Percentiles rank a stretch among this genome's conserved stretches.
Conservation (phyloP, 2,888 invertebrate genomes). For the Scelioninae gen. 2 region DNA sequence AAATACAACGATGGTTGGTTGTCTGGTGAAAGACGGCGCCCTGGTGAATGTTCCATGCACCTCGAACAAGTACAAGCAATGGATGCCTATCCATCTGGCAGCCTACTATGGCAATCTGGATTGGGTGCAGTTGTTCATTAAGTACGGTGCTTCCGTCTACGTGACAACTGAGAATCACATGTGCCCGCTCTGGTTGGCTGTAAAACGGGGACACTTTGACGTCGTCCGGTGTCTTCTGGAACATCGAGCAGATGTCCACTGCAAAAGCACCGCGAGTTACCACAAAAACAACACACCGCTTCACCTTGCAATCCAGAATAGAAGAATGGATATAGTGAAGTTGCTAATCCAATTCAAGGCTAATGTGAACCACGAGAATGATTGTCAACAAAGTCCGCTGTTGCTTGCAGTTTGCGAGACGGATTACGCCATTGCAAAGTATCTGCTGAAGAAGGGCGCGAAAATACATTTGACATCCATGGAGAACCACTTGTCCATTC, state of each 20-base stretch:
- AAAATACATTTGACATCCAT: conserved; percentile 20
- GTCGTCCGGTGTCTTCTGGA: conserved; percentile 31
- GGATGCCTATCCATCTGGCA: conserved; percentile 47
- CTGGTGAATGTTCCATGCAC: conserved; percentile 23
- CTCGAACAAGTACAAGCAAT: conserved; percentile 11
- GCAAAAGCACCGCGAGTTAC: conserved; percentile 30
- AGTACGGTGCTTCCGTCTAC: conserved; percentile 44
- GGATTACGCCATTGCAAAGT: conserved; percentile 34
- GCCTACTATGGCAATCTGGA: conserved; percentile 34
- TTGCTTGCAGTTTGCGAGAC: conserved; percentile 21
- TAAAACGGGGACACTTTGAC: conserved; percentile 41
- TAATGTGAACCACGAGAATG: conserved; percentile 38
- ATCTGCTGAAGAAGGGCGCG: conserved; percentile 32
- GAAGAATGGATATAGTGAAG: conserved; percentile 40
- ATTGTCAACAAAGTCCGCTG: conserved; percentile 17
- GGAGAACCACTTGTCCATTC: conserved; percentile 17
- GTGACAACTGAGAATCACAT: conserved; percentile 24
- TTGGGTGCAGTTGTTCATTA: conserved; percentile 30
- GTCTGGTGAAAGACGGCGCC: conserved; percentile 29
- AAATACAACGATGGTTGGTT: conserved; percentile 11
- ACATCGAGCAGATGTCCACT: conserved; percentile 47
- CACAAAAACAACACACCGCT: conserved; percentile 38
- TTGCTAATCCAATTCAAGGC: conserved; percentile 36
- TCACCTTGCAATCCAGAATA: conserved; percentile 36
- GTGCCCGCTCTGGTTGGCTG: conserved; percentile 46